Conservation (phyloP, 1,140 invertebrate species). For the Tribolium castaneum region DNA sequence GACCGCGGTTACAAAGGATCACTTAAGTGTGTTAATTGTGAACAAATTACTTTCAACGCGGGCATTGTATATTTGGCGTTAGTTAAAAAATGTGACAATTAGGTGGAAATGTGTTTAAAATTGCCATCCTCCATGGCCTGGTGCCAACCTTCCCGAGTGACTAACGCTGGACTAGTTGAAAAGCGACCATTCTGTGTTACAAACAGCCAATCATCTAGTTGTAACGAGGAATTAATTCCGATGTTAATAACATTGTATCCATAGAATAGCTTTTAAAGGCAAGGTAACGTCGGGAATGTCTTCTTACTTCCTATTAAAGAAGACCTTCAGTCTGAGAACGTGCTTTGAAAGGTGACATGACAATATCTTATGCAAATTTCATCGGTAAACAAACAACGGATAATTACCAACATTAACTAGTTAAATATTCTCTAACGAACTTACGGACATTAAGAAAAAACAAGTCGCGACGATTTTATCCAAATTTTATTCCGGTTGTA, state of each 20-base stretch:
- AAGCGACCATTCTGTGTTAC: neutral
- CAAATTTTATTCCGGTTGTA: neutral
- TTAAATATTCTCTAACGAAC: conserved; percentile 8
- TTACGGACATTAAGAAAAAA: neutral
- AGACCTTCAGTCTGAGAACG: conserved; percentile 37
- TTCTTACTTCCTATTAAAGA: conserved; percentile 40
- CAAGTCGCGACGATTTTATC: neutral
- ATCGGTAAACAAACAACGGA: conserved; percentile 33
- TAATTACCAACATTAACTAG: conserved; percentile 25
- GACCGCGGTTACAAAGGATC: neutral
- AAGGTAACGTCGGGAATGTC: conserved; percentile 32
- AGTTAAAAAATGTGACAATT: neutral
- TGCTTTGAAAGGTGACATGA: conserved; percentile 38
- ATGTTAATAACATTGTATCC: conserved; percentile 27
- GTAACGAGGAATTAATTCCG: conserved; percentile 25
- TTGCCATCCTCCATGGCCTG: neutral
- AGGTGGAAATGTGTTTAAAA: neutral
- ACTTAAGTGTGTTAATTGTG: neutral
- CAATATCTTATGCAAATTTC: conserved; percentile 40
- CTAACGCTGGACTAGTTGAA: conserved; percentile 7
- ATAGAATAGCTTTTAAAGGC: conserved; percentile 15
- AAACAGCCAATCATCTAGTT: neutral
- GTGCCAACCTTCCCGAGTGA: neutral
- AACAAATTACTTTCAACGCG: neutral
- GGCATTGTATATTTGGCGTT: neutral